Percentiles rank a stretch among this genome's conserved stretches.
These are phyloP conservation scores for Peromyscus nudipes DNA, from an alignment of 2,797 vertebrate species.

Conservation along the genomic window DNA sequence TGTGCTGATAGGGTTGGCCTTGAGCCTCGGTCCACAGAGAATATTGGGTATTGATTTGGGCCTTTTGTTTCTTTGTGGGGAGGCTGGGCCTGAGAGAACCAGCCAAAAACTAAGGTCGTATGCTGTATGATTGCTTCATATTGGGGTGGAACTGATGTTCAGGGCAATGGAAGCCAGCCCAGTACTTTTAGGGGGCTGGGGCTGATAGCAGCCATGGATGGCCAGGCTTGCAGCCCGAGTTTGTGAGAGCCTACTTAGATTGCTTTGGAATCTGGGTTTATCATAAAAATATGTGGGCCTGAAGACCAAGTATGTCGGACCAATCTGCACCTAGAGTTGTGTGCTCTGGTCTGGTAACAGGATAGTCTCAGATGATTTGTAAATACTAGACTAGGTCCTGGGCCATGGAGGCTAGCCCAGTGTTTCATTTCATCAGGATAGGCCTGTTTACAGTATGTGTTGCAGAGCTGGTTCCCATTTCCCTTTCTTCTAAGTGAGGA, in stretches of 20 bases:
- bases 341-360: neutral
- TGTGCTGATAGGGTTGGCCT: neutral
- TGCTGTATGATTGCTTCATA: neutral
- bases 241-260: neutral
- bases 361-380: neutral
- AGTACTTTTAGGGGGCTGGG: neutral
- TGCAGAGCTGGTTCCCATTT: neutral
- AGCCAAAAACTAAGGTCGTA: no score
- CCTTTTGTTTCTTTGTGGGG: neutral
- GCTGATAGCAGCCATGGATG: neutral
- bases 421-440: neutral
- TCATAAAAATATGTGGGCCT: neutral
- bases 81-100: neutral
- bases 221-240: neutral
- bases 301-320: neutral
- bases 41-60: neutral
- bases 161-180: no score
- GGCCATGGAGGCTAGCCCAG: neutral
- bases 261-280: neutral
- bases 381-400: neutral
- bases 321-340: neutral
- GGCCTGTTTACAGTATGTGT: neutral
- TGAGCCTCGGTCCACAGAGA: neutral
- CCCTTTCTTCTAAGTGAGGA: neutral
- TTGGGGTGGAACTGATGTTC: neutral